Percentiles rank a stretch among this genome's conserved stretches.
These are phyloP conservation scores for Eupeodes latifasciatus DNA, from an alignment of 2,888 invertebrate genomes.

Conservation along the genomic window DNA sequence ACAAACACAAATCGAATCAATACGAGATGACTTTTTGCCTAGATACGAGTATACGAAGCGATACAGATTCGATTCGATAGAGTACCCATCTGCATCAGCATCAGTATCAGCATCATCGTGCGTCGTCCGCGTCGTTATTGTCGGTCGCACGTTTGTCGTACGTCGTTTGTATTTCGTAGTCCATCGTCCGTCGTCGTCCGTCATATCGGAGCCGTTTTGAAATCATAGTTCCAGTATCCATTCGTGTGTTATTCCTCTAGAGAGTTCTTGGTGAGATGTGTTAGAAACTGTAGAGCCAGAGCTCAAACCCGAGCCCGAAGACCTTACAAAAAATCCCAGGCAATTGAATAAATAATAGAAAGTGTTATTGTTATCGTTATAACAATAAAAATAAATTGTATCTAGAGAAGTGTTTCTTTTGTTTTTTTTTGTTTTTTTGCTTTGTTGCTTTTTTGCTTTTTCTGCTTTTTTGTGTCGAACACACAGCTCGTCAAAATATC, in stretches of 20 bases:
- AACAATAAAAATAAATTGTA: conserved; percentile 76
- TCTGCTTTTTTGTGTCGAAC: conserved; percentile 6
- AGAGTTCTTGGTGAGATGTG: conserved; percentile 13
- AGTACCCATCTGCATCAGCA: conserved; percentile 49
- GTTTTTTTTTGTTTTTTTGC: neutral
- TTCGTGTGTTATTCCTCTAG: conserved; percentile 30
- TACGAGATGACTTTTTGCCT: conserved; percentile 71
- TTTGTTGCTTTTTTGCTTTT: neutral
- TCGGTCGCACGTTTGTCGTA: conserved; percentile 21
- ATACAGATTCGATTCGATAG: conserved; percentile 32
- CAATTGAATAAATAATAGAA: conserved; percentile 76
- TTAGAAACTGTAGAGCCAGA: conserved; percentile 25
- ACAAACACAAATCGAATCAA: conserved; percentile 73
- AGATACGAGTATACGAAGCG: conserved; percentile 46
- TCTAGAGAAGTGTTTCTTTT: conserved; percentile 60
- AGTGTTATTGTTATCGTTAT: conserved; percentile 76
- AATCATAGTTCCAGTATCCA: conserved; percentile 24
- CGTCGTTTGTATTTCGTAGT: conserved; percentile 5
- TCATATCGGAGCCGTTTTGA: conserved; percentile 20
- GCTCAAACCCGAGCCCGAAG: conserved; percentile 50
- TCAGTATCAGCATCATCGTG: conserved; percentile 2
- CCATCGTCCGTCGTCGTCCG: conserved; percentile 30
- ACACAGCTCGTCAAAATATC: conserved; percentile 25
- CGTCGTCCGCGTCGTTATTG: conserved; percentile 10
- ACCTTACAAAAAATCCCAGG: conserved; percentile 73